Evolutionary conservation across 1,140 invertebrate species (phyloP).

Genomic region (Temnothorax longispinosus): DNA sequence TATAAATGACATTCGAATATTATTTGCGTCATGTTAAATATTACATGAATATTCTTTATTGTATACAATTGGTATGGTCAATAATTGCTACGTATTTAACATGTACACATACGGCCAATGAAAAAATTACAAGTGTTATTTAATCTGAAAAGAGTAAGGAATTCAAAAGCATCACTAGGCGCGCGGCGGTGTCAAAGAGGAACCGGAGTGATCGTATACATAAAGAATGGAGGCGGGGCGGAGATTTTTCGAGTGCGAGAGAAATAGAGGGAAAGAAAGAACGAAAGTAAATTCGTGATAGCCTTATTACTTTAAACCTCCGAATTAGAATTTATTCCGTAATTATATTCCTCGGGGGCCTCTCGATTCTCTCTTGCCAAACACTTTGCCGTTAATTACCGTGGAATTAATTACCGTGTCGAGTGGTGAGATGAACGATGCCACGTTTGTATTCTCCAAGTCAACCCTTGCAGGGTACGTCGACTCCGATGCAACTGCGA

Average conservation of each 20-base stretch:
- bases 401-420: constrained; percentile 73
- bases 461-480: constrained; percentile 15
- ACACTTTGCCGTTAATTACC: constrained; percentile 68
- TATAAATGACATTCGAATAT: not conserved
- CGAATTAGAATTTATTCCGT: constrained; percentile 64
- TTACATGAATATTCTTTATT: not conserved
- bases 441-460: constrained; percentile 49
- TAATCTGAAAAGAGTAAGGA: constrained; percentile 2
- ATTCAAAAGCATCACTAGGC: not conserved
- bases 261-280: not conserved
- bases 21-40: not conserved
- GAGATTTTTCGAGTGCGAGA: not conserved
- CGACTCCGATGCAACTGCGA: constrained; percentile 26
- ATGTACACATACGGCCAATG: not conserved
- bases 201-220: not conserved
- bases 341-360: constrained; percentile 67
- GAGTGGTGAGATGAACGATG: constrained; percentile 69
- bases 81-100: constrained; percentile 1
- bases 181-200: not conserved
- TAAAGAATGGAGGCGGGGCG: not conserved
- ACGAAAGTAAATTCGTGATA: constrained; percentile 34
- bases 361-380: constrained; percentile 5
- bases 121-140: not conserved
- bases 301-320: constrained; percentile 66
- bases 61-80: not conserved